Percentiles rank a stretch among this genome's conserved stretches.
Evolutionary conservation across 1,140 invertebrate species (phyloP).

Genomic region (Danaus melanippus): DNA sequence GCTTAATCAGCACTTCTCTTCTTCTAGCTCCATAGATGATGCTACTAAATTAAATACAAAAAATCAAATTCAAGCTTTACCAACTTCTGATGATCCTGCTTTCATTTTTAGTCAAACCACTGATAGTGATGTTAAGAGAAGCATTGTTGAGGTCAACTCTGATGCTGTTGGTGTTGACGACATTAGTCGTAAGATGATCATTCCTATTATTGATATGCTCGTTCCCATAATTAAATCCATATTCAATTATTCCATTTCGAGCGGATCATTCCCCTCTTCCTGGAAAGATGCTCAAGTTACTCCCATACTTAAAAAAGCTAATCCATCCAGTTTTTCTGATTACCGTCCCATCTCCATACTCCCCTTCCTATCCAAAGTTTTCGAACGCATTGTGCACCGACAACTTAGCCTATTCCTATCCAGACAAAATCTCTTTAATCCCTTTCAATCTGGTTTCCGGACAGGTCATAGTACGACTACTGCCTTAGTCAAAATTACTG

Average conservation of each 20-base stretch:
- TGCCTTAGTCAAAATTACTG: conserved; percentile 3
- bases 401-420: neutral
- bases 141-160: no score
- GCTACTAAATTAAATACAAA: neutral
- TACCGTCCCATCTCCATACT: conserved; percentile 4
- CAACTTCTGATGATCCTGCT: no score
- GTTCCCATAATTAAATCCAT: neutral
- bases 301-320: neutral
- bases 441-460: neutral
- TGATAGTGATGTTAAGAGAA: no score
- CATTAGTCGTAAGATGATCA: no score
- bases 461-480: conserved; percentile 4
- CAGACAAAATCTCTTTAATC: neutral
- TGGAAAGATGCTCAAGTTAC: conserved; percentile 2
- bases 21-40: neutral
- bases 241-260: neutral
- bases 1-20: neutral
- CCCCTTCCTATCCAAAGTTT: conserved; percentile 5
- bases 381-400: neutral
- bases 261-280: neutral
- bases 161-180: no score
- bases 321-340: neutral
- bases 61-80: neutral
- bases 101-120: no score
- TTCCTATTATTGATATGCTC: conserved; percentile 4